Percentiles rank a stretch among this genome's conserved stretches.
Conservation (phyloP, 2,113 vertebrate genomes). For the Pantherophis guttatus region DNA sequence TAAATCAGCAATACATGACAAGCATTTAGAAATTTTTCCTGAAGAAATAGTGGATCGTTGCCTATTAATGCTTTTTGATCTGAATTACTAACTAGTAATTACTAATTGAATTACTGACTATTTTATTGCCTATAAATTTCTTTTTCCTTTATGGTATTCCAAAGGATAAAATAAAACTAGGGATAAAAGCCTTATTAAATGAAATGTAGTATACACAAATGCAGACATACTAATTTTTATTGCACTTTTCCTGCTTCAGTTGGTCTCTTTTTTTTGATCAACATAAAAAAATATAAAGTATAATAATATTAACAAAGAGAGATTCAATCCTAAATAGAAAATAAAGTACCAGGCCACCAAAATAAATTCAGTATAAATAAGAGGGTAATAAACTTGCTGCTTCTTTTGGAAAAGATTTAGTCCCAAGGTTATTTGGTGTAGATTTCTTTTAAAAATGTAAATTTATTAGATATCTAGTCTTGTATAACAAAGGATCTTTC, state of each 20-base stretch:
- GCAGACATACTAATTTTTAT: background rate
- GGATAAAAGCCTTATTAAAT: background rate
- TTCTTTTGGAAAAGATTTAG: background rate
- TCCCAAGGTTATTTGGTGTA: too few relatives aligned
- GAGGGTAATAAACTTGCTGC: background rate
- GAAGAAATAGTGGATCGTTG: background rate
- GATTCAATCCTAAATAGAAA: background rate
- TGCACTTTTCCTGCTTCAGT: background rate
- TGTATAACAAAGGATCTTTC: background rate
- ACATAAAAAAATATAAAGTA: background rate
- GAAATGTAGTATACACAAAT: background rate
- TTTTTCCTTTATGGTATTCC: background rate
- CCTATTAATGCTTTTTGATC: background rate
- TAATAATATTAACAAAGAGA: background rate
- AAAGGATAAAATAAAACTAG: background rate
- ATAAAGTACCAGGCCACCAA: background rate
- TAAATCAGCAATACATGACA: background rate
- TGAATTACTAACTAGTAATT: background rate
- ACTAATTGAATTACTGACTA: background rate
- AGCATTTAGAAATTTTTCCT: background rate
- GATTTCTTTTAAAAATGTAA: background rate
- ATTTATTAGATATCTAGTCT: background rate
- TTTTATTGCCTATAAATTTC: background rate
- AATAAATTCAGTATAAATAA: background rate
- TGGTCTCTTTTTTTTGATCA: background rate